A percentile compares a stretch with the other conserved stretches of the same genome.
These are phyloP conservation scores for Azorinus chamasolen DNA, from an alignment of 2,888 invertebrate species.

Conservation along the genomic window DNA sequence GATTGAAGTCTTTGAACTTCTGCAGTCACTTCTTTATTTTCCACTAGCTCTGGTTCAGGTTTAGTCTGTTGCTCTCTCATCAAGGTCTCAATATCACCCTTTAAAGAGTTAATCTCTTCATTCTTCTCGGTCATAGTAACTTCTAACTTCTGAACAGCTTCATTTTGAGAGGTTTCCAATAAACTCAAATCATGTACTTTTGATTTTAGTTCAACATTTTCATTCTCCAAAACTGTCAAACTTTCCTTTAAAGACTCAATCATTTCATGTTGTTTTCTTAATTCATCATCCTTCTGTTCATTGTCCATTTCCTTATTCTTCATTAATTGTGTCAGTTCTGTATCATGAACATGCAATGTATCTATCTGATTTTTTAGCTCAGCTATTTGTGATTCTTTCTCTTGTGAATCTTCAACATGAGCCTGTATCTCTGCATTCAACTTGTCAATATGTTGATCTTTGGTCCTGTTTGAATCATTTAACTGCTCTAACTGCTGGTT, in stretches of 20 bases:
- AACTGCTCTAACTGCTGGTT: not conserved
- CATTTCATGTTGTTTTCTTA: constrained; percentile 18
- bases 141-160: not conserved
- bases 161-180: not conserved
- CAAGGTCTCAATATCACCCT: no score
- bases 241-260: constrained; percentile 18
- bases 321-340: not conserved
- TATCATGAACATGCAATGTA: constrained; percentile 17
- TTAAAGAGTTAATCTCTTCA: no score
- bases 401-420: not conserved
- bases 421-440: no score
- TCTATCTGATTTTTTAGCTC: constrained; percentile 20
- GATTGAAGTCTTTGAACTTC: not conserved
- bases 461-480: not conserved
- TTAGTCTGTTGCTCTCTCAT: no score
- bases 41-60: no score
- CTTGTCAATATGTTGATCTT: no score
- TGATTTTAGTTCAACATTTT: not conserved
- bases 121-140: no score
- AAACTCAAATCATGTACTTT: not conserved
- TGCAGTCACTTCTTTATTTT: not conserved
- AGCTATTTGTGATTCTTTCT: constrained; percentile 20
- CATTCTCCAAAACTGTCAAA: not conserved
- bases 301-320: not conserved
- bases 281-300: constrained; percentile 22